phyloP scores from a whole-genome alignment of 2,113 vertebrate species.

The Rhipidura dahli region DNA sequence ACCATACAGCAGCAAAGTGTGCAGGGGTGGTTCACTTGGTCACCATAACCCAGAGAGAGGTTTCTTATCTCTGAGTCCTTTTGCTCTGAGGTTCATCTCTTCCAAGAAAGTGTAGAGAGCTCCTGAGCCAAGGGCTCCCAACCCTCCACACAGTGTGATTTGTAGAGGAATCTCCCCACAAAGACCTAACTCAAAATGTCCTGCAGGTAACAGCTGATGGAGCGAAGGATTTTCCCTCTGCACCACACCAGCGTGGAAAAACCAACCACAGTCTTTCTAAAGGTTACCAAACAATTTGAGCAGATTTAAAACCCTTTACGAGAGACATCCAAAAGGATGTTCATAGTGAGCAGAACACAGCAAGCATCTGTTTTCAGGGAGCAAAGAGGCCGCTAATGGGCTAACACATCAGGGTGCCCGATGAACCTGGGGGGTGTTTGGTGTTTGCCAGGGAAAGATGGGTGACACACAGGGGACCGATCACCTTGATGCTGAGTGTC shows the following conservation, averaged over 20 bases:
- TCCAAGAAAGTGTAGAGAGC: no score
- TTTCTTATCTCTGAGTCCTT: no score
- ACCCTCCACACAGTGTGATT: no score
- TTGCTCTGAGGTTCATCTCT: no score
- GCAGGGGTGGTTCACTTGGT: no score
- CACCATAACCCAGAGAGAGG: no score
- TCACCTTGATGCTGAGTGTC: neutral
- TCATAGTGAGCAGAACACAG: neutral
- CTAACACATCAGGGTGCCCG: rapidly evolving
- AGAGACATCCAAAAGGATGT: neutral
- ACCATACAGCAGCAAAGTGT: no score
- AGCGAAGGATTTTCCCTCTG: neutral
- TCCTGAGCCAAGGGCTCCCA: no score
- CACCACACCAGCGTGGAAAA: neutral
- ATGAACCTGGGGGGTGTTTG: neutral
- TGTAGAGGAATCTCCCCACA: neutral
- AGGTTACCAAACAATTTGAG: neutral
- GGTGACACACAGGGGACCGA: neutral
- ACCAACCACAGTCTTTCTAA: rapidly evolving
- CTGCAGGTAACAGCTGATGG: neutral
- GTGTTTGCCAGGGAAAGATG: neutral
- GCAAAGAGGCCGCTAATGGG: neutral
- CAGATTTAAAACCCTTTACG: neutral
- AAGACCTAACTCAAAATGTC: neutral
- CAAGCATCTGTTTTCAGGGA: neutral